These are phyloP conservation scores for Catalaphyllia jardinei DNA, from an alignment of 64 coral and sea anemone genomes.

Conservation along the genomic window DNA sequence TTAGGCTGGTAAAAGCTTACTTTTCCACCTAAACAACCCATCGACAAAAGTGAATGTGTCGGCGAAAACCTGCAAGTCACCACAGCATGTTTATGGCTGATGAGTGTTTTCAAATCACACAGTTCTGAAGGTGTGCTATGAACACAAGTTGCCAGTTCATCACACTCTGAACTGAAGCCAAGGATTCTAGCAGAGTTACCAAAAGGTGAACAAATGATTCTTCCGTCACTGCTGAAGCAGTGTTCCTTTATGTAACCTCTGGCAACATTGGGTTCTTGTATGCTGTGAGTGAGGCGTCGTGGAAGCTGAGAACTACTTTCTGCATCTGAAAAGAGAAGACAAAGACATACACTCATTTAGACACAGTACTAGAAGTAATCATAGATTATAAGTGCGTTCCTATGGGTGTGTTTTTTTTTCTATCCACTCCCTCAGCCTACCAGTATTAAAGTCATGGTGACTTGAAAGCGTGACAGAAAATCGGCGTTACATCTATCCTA, in stretches of 20 bases:
- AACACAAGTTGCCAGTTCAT: slow-evolving; percentile 68
- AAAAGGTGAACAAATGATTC: slow-evolving; percentile 94
- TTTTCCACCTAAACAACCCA: slow-evolving; percentile 76
- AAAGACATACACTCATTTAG: too few species aligned
- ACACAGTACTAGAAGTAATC: too few species aligned
- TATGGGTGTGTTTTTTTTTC: too few species aligned
- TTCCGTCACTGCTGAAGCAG: slow-evolving; percentile 89
- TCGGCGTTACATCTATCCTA: too few species aligned
- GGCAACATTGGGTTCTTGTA: slow-evolving; percentile 75
- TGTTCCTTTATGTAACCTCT: slow-evolving; percentile 91
- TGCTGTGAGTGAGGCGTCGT: slow-evolving; percentile 71
- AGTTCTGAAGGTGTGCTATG: slow-evolving; percentile 48
- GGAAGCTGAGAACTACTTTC: neutral
- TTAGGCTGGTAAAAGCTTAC: slow-evolving; percentile 77
- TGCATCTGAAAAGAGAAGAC: neutral
- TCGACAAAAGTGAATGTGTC: slow-evolving; percentile 57
- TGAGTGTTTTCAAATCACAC: slow-evolving; percentile 76
- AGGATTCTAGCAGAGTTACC: slow-evolving; percentile 85
- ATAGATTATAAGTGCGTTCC: too few species aligned
- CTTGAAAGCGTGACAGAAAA: too few species aligned
- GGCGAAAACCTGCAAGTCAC: slow-evolving; percentile 84
- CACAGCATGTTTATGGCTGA: slow-evolving; percentile 81
- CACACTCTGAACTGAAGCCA: slow-evolving; percentile 68
- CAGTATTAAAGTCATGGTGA: too few species aligned
- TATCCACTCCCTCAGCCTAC: too few species aligned